phyloP scores from a whole-genome alignment of 2,113 vertebrate genomes.

The Trinectes maculatus region DNA sequence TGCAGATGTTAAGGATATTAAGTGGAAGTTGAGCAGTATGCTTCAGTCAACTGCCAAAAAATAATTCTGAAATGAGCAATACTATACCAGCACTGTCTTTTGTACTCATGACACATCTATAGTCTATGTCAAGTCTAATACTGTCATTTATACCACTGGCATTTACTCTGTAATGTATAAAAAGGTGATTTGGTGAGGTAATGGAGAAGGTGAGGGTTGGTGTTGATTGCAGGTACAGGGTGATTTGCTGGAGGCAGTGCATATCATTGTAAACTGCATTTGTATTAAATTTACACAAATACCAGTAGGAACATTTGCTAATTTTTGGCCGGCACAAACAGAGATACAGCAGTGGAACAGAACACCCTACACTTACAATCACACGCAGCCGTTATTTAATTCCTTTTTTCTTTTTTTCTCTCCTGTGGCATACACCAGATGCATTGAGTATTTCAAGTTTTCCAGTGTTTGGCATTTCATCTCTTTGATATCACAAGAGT shows the following conservation, averaged over 20 bases:
- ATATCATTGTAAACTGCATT: background rate
- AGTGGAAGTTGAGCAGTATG: no score
- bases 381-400: background rate
- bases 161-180: background rate
- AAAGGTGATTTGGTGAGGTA: background rate
- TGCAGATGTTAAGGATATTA: no score
- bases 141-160: background rate
- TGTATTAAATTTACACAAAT: background rate
- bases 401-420: background rate
- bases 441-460: background rate
- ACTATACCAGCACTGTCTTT: no score
- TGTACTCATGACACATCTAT: no score
- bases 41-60: no score
- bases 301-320: background rate
- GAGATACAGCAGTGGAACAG: slow-evolving; percentile 1
- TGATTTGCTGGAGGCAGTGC: background rate
- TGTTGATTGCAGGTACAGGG: background rate
- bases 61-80: no score
- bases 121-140: background rate
- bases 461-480: background rate
- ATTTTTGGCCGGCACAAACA: no score
- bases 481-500: no score
- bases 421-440: no score
- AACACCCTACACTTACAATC: slow-evolving; percentile 10
- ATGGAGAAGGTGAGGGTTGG: background rate